These are phyloP conservation scores for Melanostoma scalare DNA, from an alignment of 2,888 invertebrate genomes.

Conservation along the genomic window DNA sequence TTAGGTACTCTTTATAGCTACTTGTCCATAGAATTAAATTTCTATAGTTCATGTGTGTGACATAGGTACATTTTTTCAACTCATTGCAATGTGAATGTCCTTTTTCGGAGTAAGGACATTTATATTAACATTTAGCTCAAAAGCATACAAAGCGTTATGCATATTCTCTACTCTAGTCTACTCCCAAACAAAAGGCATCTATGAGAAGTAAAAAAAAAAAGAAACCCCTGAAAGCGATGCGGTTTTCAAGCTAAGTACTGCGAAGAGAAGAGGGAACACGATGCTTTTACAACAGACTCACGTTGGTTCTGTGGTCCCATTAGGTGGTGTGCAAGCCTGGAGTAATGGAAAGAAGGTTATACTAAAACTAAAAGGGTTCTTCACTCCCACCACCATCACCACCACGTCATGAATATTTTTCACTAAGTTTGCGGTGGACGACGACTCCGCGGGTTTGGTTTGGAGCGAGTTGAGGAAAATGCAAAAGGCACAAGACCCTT, in stretches of 20 bases:
- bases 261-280: background rate
- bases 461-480: conserved; percentile 1
- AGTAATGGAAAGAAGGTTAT: conserved; percentile 35
- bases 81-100: conserved; percentile 49
- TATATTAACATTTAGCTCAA: conserved; percentile 32
- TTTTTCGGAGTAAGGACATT: conserved; percentile 39
- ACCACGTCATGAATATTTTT: conserved; percentile 45
- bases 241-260: conserved; percentile 52
- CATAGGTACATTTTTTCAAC: background rate
- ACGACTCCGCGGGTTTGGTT: background rate
- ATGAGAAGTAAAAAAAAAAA: conserved; percentile 21
- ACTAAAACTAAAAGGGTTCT: conserved; percentile 63
- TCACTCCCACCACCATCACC: conserved; percentile 26
- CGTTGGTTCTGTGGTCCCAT: conserved; percentile 52
- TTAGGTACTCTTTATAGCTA: conserved; percentile 52
- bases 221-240: conserved; percentile 45
- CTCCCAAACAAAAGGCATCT: conserved; percentile 41
- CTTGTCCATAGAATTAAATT: conserved; percentile 60
- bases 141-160: conserved; percentile 11
- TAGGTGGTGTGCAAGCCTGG: conserved; percentile 16
- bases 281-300: conserved; percentile 53
- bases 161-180: background rate
- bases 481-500: conserved; percentile 51
- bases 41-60: conserved; percentile 34
- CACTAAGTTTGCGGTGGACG: conserved; percentile 35